These are phyloP conservation scores for Sylvilagus floridanus DNA, from an alignment of 2,797 vertebrate species.

Conservation along the genomic window DNA sequence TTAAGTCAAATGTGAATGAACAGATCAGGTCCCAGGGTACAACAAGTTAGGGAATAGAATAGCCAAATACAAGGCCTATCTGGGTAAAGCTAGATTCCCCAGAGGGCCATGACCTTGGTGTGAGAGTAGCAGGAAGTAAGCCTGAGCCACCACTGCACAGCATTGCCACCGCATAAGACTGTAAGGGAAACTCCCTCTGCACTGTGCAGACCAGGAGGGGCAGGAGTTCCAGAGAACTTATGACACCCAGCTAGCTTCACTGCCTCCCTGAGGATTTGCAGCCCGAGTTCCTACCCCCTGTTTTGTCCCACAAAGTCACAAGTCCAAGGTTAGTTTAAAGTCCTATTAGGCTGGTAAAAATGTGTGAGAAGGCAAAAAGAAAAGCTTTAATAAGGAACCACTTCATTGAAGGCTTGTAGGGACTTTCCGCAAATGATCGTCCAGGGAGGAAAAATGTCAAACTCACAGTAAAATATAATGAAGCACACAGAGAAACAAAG, in stretches of 20 bases:
- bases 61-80: background rate
- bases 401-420: background rate
- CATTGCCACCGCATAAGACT: background rate
- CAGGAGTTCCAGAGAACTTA: background rate
- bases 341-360: background rate
- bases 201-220: background rate
- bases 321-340: background rate
- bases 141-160: background rate
- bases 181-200: background rate
- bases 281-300: background rate
- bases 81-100: background rate
- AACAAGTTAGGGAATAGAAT: background rate
- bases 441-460: background rate
- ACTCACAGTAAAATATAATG: background rate
- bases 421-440: background rate
- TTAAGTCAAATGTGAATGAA: background rate
- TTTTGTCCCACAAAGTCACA: background rate
- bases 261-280: background rate
- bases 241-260: background rate
- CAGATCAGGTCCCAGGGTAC: background rate
- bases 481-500: constrained; percentile 19
- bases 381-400: background rate
- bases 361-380: background rate
- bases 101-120: background rate
- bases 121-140: background rate